Base-by-base conservation (phyloP, 2,888 invertebrate species). In the Watsonalla cultraria region DNA sequence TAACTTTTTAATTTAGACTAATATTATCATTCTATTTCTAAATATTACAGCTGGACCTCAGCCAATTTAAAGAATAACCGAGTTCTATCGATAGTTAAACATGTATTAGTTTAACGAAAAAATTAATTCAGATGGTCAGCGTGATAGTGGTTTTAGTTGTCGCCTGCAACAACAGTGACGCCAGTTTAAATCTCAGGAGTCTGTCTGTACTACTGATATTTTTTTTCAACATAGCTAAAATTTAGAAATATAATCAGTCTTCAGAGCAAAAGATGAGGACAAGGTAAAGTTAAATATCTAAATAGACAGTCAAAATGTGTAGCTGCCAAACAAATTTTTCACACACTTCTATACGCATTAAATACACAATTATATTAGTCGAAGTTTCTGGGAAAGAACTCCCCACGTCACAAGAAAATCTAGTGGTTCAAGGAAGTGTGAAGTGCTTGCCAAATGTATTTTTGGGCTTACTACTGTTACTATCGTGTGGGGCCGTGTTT, bases 401-500 rank as follows among this genome's bases (percentile, higher is more conserved):
- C 42, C 42, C 60, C 66, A 71, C 78, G 78, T 79, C 74, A 77
- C 61, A 61, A 61, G 68, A 71, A 79, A 73, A 74, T 66, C 61
- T 66, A 65, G 61, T 68, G 64, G 68, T 84, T 83, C 87, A 77
- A 77, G 82, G 88, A 87, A 88, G 78, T 73, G 58, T 52, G 62
- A 61, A 70, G 70, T 68, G 76, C 76, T 78, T 88, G 88, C 88
- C 87, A 88, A 86, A 73, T 71, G 64, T 78, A 82, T 85, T 85
- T 86, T 80, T 76, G 76, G 65, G 65, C 56, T 63, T 66, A 72
- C 60, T 66, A 72, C 67, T 62, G 11, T 42, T 57, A 63, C 60
- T 74, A 78, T 74, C 66, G 68, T 73, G 74, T 73, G 63, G 67
- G 69, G 66, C 65, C 66, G 60, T 63, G 64, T 64, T 66, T 66